A percentile compares a stretch with the other conserved stretches of the same genome.
Evolutionary conservation across 2,888 invertebrate genomes (phyloP).

Genomic region (Chymomyza fuscimana): DNA sequence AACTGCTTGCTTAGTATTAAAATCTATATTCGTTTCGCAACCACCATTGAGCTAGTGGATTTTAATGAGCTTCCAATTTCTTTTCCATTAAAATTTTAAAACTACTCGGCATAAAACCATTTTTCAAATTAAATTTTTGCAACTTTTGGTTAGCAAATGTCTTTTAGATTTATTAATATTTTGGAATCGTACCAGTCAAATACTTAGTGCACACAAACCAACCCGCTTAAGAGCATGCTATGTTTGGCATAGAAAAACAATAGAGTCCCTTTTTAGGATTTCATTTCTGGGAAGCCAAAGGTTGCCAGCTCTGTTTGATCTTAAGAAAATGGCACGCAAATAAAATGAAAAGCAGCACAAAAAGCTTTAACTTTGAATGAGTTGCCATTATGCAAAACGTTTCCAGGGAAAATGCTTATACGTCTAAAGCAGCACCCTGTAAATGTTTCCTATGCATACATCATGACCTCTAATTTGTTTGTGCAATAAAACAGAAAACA

Average conservation of each 20-base stretch:
- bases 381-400: neutral
- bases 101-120: too few relatives aligned
- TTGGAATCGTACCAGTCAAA: neutral
- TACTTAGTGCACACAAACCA: neutral
- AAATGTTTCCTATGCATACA: neutral
- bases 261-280: neutral
- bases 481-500: neutral
- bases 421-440: neutral
- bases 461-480: slow-evolving; percentile 4
- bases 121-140: neutral
- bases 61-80: too few relatives aligned
- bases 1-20: too few relatives aligned
- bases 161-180: neutral
- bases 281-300: neutral
- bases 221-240: neutral
- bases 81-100: too few relatives aligned
- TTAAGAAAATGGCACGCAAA: neutral
- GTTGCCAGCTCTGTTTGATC: neutral
- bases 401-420: neutral
- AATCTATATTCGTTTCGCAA: too few relatives aligned
- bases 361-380: neutral
- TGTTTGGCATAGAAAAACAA: neutral
- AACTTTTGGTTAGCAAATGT: neutral
- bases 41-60: too few relatives aligned
- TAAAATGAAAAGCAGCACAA: neutral